phyloP scores from a whole-genome alignment of 2,797 vertebrate species.

The Rhabdomys pumilio region DNA sequence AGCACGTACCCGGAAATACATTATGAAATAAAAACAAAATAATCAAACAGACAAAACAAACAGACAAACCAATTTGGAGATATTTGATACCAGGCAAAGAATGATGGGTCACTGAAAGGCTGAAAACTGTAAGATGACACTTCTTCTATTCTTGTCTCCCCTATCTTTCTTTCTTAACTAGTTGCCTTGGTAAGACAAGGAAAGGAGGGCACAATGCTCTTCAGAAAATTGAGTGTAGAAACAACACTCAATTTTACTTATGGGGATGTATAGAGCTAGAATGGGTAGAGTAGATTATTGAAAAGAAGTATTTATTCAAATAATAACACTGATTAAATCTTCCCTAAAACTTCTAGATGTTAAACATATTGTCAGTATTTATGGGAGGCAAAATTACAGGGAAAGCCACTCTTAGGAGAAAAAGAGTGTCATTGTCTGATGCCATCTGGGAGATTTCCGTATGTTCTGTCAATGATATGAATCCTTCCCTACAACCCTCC shows the following conservation, averaged over 20 bases:
- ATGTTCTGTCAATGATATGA: neutral
- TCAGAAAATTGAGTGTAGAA: neutral
- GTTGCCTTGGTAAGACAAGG: neutral
- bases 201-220: neutral
- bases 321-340: neutral
- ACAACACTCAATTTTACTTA: neutral
- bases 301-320: neutral
- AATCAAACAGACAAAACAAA: neutral
- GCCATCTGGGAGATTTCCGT: neutral
- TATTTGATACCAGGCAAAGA: neutral
- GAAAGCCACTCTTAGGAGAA: neutral
- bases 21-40: neutral
- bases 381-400: neutral
- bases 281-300: neutral
- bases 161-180: neutral
- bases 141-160: fast-evolving
- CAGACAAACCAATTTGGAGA: neutral
- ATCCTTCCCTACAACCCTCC: neutral
- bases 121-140: neutral
- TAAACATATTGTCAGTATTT: neutral
- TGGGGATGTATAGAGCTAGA: neutral
- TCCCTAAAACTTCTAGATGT: neutral
- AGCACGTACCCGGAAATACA: neutral
- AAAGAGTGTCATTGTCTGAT: neutral
- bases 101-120: neutral